phyloP scores from a whole-genome alignment of 2,888 invertebrate genomes.

The Rhopalosiphum nymphaeae region DNA sequence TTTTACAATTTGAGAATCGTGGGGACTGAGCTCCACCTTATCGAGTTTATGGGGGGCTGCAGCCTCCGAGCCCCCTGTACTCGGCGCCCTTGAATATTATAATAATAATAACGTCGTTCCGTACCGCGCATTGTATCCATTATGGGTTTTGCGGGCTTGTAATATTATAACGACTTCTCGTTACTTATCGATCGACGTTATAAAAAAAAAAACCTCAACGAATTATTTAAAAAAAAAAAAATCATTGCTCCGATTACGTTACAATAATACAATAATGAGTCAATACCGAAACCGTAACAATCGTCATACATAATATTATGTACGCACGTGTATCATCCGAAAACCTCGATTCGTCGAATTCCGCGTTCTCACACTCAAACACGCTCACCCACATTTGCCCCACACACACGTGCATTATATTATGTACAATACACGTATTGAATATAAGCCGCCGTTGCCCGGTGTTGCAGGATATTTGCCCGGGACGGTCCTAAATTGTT shows the following conservation, averaged over 20 bases:
- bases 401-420: not conserved
- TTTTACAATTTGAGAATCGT: no score
- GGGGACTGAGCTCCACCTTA: no score
- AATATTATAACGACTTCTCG: not conserved
- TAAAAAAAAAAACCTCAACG: not conserved
- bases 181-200: not conserved
- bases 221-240: not conserved
- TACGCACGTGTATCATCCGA: not conserved
- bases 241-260: not conserved
- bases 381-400: no score
- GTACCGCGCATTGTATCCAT: no score
- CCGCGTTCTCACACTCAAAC: not conserved
- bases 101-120: no score
- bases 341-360: not conserved
- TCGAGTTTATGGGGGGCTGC: no score
- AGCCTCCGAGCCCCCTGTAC: no score
- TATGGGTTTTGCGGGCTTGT: no score
- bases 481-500: constrained; percentile 25
- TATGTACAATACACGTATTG: not conserved
- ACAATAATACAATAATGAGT: no score
- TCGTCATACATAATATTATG: not conserved
- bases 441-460: not conserved
- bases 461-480: constrained; percentile 15
- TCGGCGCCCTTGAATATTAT: no score
- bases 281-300: no score